A percentile compares a stretch with the other conserved stretches of the same genome.
Conservation (phyloP, 2,113 vertebrate species). For the Craseonycteris thonglongyai region DNA sequence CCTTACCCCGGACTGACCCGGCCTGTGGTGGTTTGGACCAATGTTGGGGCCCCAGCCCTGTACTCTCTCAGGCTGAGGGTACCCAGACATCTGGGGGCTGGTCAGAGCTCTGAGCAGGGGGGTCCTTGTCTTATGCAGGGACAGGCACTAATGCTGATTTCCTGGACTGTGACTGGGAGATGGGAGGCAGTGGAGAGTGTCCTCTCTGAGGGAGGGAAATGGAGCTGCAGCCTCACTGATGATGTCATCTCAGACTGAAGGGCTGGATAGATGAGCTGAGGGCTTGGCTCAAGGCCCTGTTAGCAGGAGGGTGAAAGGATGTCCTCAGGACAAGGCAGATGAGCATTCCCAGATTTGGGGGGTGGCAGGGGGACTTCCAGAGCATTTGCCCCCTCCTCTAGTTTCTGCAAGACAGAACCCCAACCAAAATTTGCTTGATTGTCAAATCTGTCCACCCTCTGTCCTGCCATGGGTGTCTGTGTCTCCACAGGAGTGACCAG, state of each 20-base stretch:
- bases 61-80: not conserved
- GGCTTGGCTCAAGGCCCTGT: not conserved
- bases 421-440: not conserved
- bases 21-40: not conserved
- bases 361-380: not conserved
- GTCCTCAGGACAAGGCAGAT: not conserved
- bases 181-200: not conserved
- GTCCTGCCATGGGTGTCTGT: not conserved
- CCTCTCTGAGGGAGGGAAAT: not conserved
- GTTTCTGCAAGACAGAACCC: not conserved
- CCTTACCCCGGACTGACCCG: not conserved
- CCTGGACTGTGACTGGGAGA: not conserved
- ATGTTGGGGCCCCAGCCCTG: not conserved
- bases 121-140: not conserved
- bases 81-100: not conserved
- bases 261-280: not conserved
- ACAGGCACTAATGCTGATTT: not conserved
- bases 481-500: not conserved
- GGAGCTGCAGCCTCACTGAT: not conserved
- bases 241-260: not conserved
- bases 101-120: not conserved
- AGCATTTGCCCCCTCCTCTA: not conserved
- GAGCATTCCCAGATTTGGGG: not conserved
- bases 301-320: not conserved
- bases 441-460: not conserved